Conservation (phyloP, 2,797 vertebrate genomes). For the Gallinago solitaria region DNA sequence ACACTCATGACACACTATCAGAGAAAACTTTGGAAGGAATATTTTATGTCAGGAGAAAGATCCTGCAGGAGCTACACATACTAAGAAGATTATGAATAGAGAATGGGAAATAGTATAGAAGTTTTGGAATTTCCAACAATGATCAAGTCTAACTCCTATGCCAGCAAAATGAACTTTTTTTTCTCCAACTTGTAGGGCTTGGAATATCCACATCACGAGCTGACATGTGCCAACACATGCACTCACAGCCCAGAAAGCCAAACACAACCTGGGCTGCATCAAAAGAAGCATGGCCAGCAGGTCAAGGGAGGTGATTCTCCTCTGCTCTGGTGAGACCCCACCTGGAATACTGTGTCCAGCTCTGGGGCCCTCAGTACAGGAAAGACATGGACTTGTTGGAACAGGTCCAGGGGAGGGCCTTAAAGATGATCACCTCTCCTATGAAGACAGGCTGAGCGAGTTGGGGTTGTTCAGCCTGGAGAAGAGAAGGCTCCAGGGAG, state of each 20-base stretch:
- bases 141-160: background rate
- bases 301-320: background rate
- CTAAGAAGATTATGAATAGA: background rate
- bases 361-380: background rate
- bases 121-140: background rate
- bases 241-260: background rate
- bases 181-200: background rate
- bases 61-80: background rate
- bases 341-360: background rate
- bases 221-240: background rate
- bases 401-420: background rate
- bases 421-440: background rate
- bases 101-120: background rate
- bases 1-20: background rate
- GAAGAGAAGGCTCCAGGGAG: background rate
- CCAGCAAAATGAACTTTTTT: background rate
- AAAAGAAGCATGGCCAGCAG: background rate
- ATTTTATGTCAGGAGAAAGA: background rate
- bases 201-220: background rate
- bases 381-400: background rate
- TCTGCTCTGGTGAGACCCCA: background rate
- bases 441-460: background rate
- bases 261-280: background rate
- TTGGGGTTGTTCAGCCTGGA: background rate
- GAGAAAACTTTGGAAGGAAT: background rate